Percentiles rank a stretch among this genome's conserved stretches.
Evolutionary conservation across 2,797 vertebrate genomes (phyloP).

Genomic region (Acanthurus leucopareius): DNA sequence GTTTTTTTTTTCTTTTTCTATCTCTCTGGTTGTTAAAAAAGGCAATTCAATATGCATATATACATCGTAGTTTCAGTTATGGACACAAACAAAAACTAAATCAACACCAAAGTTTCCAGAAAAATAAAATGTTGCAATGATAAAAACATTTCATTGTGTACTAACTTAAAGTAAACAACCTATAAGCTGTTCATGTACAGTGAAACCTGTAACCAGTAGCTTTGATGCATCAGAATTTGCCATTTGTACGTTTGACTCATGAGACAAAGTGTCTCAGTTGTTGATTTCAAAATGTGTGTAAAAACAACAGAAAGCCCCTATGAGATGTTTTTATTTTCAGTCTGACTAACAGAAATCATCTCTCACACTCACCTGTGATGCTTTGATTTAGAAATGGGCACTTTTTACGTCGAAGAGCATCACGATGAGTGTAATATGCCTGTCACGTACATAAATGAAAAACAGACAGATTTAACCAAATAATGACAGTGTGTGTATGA

Average conservation of each 20-base stretch:
- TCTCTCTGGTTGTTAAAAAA: no score
- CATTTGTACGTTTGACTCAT: constrained; percentile 10
- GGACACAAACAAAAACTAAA: no score
- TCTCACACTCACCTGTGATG: constrained; percentile 66
- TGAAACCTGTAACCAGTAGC: background rate
- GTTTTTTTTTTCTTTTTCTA: no score
- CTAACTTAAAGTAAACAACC: background rate
- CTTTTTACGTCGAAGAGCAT: constrained; percentile 75
- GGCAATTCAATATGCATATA: no score
- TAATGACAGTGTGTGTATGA: background rate
- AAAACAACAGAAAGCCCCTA: background rate
- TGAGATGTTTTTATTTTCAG: background rate
- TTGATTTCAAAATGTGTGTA: background rate
- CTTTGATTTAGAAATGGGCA: constrained; percentile 83
- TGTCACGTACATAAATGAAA: constrained; percentile 56
- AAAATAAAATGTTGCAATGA: background rate
- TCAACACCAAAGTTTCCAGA: no score
- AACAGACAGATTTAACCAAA: background rate
- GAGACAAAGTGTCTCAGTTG: background rate
- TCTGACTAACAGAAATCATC: constrained; percentile 5
- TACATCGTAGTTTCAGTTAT: no score
- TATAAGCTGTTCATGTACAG: background rate
- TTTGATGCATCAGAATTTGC: background rate
- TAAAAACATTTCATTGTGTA: background rate
- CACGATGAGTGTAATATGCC: constrained; percentile 82